Conservation (phyloP, 2,113 vertebrate species). For the Sebastes fasciatus region DNA sequence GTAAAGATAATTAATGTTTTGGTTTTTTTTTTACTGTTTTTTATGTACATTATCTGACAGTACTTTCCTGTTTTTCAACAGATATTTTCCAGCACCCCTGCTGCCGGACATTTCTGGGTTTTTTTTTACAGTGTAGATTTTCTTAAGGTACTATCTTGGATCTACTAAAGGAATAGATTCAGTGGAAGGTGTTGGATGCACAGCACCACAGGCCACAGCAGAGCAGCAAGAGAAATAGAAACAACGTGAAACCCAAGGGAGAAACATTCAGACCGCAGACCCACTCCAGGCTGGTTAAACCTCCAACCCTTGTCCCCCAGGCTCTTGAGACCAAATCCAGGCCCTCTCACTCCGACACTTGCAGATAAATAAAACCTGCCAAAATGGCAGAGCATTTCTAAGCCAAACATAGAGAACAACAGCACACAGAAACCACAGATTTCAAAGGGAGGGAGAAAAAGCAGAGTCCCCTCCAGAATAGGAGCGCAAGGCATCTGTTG, state of each 20-base stretch:
- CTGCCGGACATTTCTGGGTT: too few species aligned
- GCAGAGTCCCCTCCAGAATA: slow-evolving; percentile 76
- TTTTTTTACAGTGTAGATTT: neutral
- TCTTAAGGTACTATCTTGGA: neutral
- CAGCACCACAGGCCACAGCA: slow-evolving; percentile 16
- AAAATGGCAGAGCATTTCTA: slow-evolving; percentile 64
- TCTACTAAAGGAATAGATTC: slow-evolving; percentile 31
- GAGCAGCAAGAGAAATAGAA: slow-evolving; percentile 22
- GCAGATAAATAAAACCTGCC: slow-evolving; percentile 73
- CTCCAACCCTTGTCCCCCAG: slow-evolving; percentile 51
- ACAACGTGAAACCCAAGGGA: slow-evolving; percentile 31
- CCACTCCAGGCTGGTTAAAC: slow-evolving; percentile 57
- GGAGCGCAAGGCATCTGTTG: slow-evolving; percentile 83
- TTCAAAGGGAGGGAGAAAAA: slow-evolving; percentile 73
- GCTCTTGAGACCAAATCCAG: slow-evolving; percentile 64
- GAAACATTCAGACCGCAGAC: slow-evolving; percentile 44
- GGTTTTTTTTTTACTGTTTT: too few species aligned
- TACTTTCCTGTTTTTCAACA: too few species aligned
- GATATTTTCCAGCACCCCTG: too few species aligned
- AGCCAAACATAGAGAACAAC: slow-evolving; percentile 75
- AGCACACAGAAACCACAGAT: slow-evolving; percentile 63
- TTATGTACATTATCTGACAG: too few species aligned
- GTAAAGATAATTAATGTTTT: too few species aligned
- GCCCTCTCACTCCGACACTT: slow-evolving; percentile 66
- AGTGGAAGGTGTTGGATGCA: slow-evolving; percentile 1